Base-by-base conservation (phyloP, 2,797 vertebrate genomes). In the Dipus sagitta region DNA sequence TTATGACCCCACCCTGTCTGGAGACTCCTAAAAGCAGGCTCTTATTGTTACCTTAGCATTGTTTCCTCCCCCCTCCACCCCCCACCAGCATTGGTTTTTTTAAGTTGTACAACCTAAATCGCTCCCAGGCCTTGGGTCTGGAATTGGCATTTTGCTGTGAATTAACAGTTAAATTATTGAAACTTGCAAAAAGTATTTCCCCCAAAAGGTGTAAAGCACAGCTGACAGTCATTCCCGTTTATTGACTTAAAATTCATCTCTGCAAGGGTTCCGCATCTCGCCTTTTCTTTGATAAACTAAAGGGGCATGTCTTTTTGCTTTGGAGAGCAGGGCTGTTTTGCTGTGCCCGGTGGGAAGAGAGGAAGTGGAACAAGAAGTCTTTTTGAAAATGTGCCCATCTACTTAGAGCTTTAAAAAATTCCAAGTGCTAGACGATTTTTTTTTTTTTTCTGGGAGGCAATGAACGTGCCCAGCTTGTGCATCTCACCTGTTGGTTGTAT, bases 251-350 rank as follows among this genome's bases (percentile, higher is more conserved):
- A 93, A 92, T 78, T 76, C 28, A 47, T 79, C 78, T 60, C 62
- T 30, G 91, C 70, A 54, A 87, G 81, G 32, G 82, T 62, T 52
- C 86, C 5, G 42, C 32, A 2, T 58, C 23, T 42, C n/a, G 76
- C 72, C 54, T 67, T 60, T 34, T 91, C 80, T 77, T 79, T 14
- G 86, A 92, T 58, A 11, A 65, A 78, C 67, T n/a, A 10, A 77
- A 93, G 81, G 11, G 88, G 77, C 87, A 71, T 82, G 74, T 91
- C 54, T 92, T 96, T 96, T 93, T 70, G 72, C 95, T 96, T 94
- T 88, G 93, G 95, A 87, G 90, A 78, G 86, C 74, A 84, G 65
- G 60, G 81, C 24, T 70, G 58, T 67, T 67, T 85, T 68, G 72
- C 62, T 21, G 32, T 52, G 80, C 84, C 83, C 82, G 28, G 78